Conservation (phyloP, 2,888 invertebrate species). For the Arenicola marina region DNA sequence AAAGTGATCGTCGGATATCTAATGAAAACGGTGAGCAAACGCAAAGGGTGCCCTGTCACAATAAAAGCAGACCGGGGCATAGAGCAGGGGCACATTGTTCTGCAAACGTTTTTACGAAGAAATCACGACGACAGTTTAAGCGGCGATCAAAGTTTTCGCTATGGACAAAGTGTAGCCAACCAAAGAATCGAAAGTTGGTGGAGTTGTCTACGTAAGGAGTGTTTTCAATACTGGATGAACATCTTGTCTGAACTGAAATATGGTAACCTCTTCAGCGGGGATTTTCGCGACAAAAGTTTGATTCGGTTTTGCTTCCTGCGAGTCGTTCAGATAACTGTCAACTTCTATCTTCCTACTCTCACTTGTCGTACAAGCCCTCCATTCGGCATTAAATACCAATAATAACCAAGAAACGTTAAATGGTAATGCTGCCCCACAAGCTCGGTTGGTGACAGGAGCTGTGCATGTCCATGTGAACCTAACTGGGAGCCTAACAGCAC, state of each 20-base stretch:
- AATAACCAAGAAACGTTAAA: too few relatives aligned
- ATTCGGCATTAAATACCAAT: too few relatives aligned
- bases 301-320: background rate
- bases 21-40: background rate
- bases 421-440: too few relatives aligned
- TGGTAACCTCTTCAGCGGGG: too few relatives aligned
- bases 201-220: background rate
- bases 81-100: background rate
- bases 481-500: too few relatives aligned
- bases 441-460: too few relatives aligned
- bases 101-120: background rate
- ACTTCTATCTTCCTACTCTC: too few relatives aligned
- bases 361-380: too few relatives aligned
- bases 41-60: background rate
- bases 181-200: slow-evolving; percentile 1
- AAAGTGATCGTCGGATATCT: background rate
- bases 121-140: background rate
- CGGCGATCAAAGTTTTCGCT: background rate
- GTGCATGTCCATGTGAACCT: too few relatives aligned
- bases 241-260: background rate
- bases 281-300: background rate
- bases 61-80: background rate
- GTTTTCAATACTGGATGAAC: background rate
- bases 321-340: background rate
- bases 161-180: background rate